A percentile compares a stretch with the other conserved stretches of the same genome.
Conservation (phyloP, 2,797 vertebrate genomes). For the Manis pentadactyla region DNA sequence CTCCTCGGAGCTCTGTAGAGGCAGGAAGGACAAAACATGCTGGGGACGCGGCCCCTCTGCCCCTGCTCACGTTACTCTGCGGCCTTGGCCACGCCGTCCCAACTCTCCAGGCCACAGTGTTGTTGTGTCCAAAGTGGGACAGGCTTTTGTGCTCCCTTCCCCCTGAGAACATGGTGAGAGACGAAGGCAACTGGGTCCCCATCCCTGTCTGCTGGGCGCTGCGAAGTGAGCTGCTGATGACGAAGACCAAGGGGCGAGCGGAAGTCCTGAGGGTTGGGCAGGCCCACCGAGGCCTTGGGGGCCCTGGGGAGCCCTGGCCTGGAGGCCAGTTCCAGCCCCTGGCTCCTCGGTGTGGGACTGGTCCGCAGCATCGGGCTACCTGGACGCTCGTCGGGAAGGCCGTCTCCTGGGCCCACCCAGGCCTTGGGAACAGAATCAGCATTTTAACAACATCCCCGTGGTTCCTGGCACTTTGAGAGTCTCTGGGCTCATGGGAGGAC, state of each 20-base stretch:
- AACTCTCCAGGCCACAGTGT: neutral
- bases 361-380: accelerated
- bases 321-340: too few relatives aligned
- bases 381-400: neutral
- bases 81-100: neutral
- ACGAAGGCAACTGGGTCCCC: neutral
- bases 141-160: too few relatives aligned
- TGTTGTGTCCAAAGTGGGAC: neutral
- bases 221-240: neutral
- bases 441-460: neutral
- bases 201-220: too few relatives aligned
- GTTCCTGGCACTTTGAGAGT: neutral
- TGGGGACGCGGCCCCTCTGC: neutral
- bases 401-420: neutral
- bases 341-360: accelerated
- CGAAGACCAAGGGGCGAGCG: accelerated
- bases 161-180: neutral
- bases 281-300: neutral
- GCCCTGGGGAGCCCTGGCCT: accelerated
- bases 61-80: accelerated
- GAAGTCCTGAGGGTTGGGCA: neutral
- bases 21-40: accelerated
- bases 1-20: neutral
- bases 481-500: neutral
- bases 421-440: accelerated